These are phyloP conservation scores for Syrrhaptes paradoxus DNA, from an alignment of 2,113 vertebrate genomes.

Conservation along the genomic window DNA sequence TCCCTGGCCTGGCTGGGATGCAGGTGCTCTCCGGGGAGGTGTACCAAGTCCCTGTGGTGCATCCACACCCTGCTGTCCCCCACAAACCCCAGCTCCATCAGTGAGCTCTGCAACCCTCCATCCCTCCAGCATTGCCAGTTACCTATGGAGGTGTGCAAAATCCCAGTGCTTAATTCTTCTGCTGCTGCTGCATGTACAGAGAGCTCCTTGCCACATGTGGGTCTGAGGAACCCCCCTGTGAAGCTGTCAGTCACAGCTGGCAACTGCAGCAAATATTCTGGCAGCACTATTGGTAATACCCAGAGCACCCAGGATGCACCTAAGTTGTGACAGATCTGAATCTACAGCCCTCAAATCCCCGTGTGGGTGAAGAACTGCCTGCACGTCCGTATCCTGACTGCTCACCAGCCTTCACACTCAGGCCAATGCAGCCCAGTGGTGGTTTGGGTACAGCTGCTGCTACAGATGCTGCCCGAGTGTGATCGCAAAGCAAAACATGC, in stretches of 20 bases:
- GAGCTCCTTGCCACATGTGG: neutral
- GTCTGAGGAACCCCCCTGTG: neutral
- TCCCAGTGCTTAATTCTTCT: neutral
- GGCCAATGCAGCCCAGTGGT: neutral
- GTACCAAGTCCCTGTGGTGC: neutral
- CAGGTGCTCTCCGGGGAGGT: neutral
- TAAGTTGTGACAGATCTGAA: neutral
- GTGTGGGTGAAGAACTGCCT: neutral
- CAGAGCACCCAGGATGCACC: neutral
- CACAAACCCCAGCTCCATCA: neutral
- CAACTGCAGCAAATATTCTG: neutral
- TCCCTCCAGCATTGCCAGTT: neutral
- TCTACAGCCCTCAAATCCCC: neutral
- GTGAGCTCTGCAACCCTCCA: neutral
- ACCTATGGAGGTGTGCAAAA: neutral
- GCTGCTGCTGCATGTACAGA: neutral
- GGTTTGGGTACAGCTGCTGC: neutral
- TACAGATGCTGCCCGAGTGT: accelerated
- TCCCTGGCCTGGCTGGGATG: neutral
- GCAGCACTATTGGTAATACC: neutral
- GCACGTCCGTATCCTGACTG: neutral
- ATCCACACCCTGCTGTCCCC: neutral
- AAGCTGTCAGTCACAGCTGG: neutral
- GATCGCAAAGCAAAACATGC: neutral
- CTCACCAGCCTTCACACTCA: neutral